Evolutionary conservation across 2,797 vertebrate species (phyloP), one percentile per base, ranked within the genome.

Genomic region (Falco rusticolus): DNA sequence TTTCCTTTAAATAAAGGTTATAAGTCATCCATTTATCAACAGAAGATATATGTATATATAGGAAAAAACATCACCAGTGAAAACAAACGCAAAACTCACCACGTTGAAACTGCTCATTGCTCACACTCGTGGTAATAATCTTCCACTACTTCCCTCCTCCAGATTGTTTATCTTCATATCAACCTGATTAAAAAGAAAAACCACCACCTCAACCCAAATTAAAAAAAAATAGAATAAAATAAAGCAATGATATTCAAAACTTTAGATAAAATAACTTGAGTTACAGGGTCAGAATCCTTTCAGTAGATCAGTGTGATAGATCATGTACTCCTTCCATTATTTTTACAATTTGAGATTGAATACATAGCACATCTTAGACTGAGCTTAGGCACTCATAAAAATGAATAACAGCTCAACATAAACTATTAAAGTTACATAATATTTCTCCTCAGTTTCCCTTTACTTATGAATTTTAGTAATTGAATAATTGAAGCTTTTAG

Each of bases 101-200:
- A 93, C 34, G 34, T 25, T 83, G 64, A 87, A 78, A 48, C 28
- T 37, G 37, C 7, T 86, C 82, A 59, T 80, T 94, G 82, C 48
- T 97, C 96, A 97, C 93, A 64, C 66, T 93, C 90, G 7, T 89
- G 64, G 31, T 77, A 17, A 71, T 47, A 51, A 18, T 56, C 29
- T 77, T 80, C 72, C 8, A 63, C 18, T 59, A 11, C 28, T 82
- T 77, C 9, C 13, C 4, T 76, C 25, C 31, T 77, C 39, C 28
- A 68, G 37, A 81, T 10, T 56, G 22, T 64, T 34, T 45, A 57
- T 79, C 51, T 94, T 96, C 33, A 21, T 70, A 89, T 65, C 65
- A 94, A 75, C 21, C 82, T 95, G 70, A 53, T 22, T 8, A 34
- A 66, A 47, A 71, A 84, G 56, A 43, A 45, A 34, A 39, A 41